Evolutionary conservation across 2,888 invertebrate species (phyloP).

Genomic region (Drosophila kuntzei): DNA sequence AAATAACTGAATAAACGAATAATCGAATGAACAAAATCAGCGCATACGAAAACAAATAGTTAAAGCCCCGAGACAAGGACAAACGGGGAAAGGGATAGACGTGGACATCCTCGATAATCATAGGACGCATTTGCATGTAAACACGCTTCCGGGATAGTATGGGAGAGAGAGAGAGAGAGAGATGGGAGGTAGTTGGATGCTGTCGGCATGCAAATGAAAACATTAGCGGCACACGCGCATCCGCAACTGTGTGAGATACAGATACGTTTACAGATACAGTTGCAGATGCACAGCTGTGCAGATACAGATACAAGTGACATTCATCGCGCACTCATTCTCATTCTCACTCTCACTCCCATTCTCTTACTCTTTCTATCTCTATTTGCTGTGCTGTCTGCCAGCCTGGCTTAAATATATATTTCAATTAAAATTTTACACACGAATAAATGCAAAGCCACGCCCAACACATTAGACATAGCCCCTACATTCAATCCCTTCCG

Average conservation of each 20-base stretch:
- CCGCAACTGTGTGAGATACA: slow-evolving; percentile 35
- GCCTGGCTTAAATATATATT: slow-evolving; percentile 72
- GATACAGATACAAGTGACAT: slow-evolving; percentile 57
- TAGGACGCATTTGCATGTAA: slow-evolving; percentile 74
- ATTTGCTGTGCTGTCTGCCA: slow-evolving; percentile 30
- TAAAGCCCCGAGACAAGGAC: slow-evolving; percentile 26
- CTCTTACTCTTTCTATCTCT: not conserved
- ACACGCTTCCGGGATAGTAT: slow-evolving; percentile 54
- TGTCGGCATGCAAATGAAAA: slow-evolving; percentile 77
- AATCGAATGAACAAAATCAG: slow-evolving; percentile 54
- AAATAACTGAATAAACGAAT: slow-evolving; percentile 22
- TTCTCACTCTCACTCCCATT: not conserved
- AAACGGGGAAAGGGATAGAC: not conserved
- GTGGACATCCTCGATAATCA: slow-evolving; percentile 63
- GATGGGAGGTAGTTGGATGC: slow-evolving; percentile 19
- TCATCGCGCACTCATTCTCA: slow-evolving; percentile 28
- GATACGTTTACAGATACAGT: slow-evolving; percentile 30
- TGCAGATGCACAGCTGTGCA: slow-evolving; percentile 28
- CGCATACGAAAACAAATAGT: slow-evolving; percentile 58
- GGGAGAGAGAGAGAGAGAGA: not conserved
- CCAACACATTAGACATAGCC: slow-evolving; percentile 64
- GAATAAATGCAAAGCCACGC: slow-evolving; percentile 77
- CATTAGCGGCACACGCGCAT: slow-evolving; percentile 73
- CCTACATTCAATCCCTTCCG: slow-evolving; percentile 1
- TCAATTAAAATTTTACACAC: slow-evolving; percentile 80